Base-by-base conservation (phyloP, 2,797 vertebrate genomes). In the Choloepus didactylus region DNA sequence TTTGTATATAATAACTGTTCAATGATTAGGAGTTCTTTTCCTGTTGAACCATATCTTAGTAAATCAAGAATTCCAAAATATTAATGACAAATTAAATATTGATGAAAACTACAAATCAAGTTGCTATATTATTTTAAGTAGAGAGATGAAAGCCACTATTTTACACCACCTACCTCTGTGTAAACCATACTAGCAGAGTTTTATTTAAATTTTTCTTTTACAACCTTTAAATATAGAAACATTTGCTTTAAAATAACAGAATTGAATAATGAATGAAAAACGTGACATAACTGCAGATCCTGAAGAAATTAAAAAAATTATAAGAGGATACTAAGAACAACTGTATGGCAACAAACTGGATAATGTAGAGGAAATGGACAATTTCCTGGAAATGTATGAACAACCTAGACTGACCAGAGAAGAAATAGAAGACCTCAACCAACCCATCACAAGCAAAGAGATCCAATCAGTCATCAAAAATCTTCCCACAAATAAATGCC, bases 41-140 rank as follows among this genome's bases (percentile, higher is more conserved):
- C 51, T 89, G 11, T n/a, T 80, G 31, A 93, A 67, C 15, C 23
- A 9, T 67, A 59, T 49, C 54, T 94, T 79, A 92, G 35, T 46
- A 67, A 95, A 88, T 90, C 59, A 96, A 76, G 29, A 95, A 64
- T 89, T 93, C 12, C 70, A 56, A 95, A 83, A 77, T 14, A 64
- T 49, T 81, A 90, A 94, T 94, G 91, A 83, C 60, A 67, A 56
- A 41, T 49, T 10, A 51, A 67, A 85, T 84, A 84, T 82, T n/a
- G 3, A 66, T 60, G 29, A 90, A 73, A 95, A 79, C 18, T 84
- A 79, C 7, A 89, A 82, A 73, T 81, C 29, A 87, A 77, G 51
- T 82, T 79, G 41, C 35, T 67, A 62, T 9, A 56, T 46, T 67
- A 67, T 69, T 81, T 94, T 89, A 82, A 85, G 21, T 83, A 82